phyloP scores from a whole-genome alignment of 2,113 vertebrate genomes.

The Microcebus ravelobensis region DNA sequence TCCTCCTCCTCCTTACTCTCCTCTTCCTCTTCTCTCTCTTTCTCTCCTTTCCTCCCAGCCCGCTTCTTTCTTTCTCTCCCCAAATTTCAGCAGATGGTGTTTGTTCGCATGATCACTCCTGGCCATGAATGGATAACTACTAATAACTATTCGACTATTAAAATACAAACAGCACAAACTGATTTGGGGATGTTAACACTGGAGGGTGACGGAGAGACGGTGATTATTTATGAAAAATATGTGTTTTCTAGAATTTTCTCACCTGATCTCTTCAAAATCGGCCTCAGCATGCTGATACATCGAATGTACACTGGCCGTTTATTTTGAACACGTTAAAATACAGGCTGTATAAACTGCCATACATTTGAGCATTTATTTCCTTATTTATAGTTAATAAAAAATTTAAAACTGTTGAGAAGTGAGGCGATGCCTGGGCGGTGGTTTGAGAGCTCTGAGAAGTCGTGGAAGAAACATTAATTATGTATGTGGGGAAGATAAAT shows the following conservation, averaged over 20 bases:
- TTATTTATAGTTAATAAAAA: neutral
- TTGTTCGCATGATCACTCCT: neutral
- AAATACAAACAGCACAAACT: neutral
- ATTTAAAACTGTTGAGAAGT: neutral
- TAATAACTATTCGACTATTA: accelerated
- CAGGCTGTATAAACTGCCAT: accelerated
- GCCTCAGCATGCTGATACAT: neutral
- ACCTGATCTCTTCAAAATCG: neutral
- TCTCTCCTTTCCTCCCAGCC: no score
- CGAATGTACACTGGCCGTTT: neutral
- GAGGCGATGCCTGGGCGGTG: accelerated
- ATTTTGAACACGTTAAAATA: neutral
- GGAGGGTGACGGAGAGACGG: neutral
- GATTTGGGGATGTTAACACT: no score
- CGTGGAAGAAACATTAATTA: neutral
- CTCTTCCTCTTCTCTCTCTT: neutral
- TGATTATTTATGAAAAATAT: neutral
- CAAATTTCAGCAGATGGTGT: neutral
- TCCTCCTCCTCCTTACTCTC: no score
- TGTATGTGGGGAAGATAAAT: neutral
- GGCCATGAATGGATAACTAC: neutral
- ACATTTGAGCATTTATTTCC: neutral
- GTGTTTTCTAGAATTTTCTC: no score
- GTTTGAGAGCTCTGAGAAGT: neutral
- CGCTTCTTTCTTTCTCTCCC: neutral